Conservation (phyloP, 2,888 invertebrate species). For the Odiellus spinosus region DNA sequence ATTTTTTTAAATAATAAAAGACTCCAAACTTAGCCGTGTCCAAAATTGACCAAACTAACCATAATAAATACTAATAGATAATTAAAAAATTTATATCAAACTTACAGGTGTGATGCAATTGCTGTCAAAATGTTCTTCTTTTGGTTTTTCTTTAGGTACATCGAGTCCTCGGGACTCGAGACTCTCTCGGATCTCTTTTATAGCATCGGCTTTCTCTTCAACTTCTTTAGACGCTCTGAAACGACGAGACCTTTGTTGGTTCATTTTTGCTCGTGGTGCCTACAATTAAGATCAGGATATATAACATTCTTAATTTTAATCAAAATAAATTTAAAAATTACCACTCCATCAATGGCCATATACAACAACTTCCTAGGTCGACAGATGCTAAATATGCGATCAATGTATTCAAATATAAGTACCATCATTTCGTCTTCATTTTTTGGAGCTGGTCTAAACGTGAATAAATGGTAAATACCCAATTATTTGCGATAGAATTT, state of each 20-base stretch:
- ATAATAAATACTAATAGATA: neutral
- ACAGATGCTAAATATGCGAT: slow-evolving; percentile 80
- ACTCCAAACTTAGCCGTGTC: neutral
- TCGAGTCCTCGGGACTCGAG: slow-evolving; percentile 32
- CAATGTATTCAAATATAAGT: slow-evolving; percentile 96
- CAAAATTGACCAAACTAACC: neutral
- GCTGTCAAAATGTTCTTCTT: slow-evolving; percentile 89
- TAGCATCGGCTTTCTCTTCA: slow-evolving; percentile 68
- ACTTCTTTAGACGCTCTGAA: slow-evolving; percentile 94
- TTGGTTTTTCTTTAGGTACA: slow-evolving; percentile 71
- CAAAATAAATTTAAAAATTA: slow-evolving; percentile 24
- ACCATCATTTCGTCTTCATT: slow-evolving; percentile 99
- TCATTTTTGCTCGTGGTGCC: slow-evolving; percentile 98
- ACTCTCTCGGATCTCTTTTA: slow-evolving; percentile 60
- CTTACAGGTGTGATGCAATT: slow-evolving; percentile 91
- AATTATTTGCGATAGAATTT: slow-evolving; percentile 1
- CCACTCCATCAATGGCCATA: slow-evolving; percentile 99
- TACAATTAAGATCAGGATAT: slow-evolving; percentile 27
- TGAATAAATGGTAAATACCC: neutral
- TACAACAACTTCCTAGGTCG: slow-evolving; percentile 82
- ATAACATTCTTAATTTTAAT: neutral
- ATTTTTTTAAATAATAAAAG: slow-evolving; percentile 7
- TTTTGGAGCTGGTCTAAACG: slow-evolving; percentile 65
- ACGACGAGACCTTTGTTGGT: slow-evolving; percentile 90
- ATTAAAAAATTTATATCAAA: neutral